These are phyloP conservation scores for Oreochromis grahami DNA, from an alignment of 2,797 vertebrate genomes.

Conservation along the genomic window DNA sequence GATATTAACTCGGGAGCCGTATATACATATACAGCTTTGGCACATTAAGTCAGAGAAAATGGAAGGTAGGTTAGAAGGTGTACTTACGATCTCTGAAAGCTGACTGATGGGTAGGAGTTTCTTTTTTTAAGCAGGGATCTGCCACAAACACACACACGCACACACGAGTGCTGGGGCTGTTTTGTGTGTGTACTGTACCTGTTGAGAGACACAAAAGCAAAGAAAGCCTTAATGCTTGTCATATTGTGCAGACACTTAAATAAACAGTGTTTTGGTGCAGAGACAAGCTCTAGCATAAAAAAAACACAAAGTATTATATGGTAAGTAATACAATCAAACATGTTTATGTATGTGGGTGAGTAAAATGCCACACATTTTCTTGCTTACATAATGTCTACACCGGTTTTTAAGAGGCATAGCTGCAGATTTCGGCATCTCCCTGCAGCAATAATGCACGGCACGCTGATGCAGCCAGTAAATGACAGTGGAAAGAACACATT, in stretches of 20 bases:
- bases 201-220: slow-evolving; percentile 31
- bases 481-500: neutral
- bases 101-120: slow-evolving; percentile 28
- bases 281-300: neutral
- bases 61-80: neutral
- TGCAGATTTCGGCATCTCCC: neutral
- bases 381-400: neutral
- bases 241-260: neutral
- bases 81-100: slow-evolving; percentile 70
- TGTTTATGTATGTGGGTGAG: neutral
- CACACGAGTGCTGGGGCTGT: slow-evolving; percentile 5
- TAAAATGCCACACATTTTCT: neutral
- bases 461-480: neutral
- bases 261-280: neutral
- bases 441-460: neutral
- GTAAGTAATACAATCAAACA: neutral
- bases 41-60: neutral
- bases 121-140: slow-evolving; percentile 21
- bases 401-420: neutral
- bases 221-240: neutral
- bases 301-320: neutral
- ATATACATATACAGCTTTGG: neutral
- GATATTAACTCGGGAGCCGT: neutral
- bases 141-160: slow-evolving; percentile 33
- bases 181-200: slow-evolving; percentile 39